These are phyloP conservation scores for Buteo buteo DNA, from an alignment of 2,113 vertebrate species.

Conservation along the genomic window DNA sequence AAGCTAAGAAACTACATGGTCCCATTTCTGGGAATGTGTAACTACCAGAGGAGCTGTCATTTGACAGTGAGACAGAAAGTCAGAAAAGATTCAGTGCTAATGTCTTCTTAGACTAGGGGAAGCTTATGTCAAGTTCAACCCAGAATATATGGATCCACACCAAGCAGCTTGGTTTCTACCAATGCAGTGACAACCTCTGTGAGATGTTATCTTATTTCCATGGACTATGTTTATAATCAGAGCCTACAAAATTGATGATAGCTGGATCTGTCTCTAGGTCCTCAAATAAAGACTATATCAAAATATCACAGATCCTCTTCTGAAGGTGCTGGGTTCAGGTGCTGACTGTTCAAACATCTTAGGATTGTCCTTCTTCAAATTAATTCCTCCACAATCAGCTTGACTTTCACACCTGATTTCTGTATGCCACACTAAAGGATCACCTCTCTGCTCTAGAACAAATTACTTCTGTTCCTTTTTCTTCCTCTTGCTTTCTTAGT, in stretches of 20 bases:
- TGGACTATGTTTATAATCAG: neutral
- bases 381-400: neutral
- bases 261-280: neutral
- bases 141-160: neutral
- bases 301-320: neutral
- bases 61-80: neutral
- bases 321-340: neutral
- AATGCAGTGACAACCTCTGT: neutral
- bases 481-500: neutral
- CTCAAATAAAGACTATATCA: neutral
- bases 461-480: neutral
- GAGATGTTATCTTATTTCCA: neutral
- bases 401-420: neutral
- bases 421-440: neutral
- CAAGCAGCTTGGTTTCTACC: neutral
- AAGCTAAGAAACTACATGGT: neutral
- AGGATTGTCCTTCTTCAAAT: neutral
- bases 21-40: neutral
- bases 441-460: neutral
- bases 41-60: slow-evolving; percentile 12
- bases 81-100: neutral
- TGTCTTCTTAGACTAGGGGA: neutral
- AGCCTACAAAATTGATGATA: neutral
- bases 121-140: neutral
- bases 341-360: neutral